Evolutionary conservation across 2,888 invertebrate genomes (phyloP), one percentile per base, ranked within the genome.

Genomic region (Zaprionus bogoriensis): DNA sequence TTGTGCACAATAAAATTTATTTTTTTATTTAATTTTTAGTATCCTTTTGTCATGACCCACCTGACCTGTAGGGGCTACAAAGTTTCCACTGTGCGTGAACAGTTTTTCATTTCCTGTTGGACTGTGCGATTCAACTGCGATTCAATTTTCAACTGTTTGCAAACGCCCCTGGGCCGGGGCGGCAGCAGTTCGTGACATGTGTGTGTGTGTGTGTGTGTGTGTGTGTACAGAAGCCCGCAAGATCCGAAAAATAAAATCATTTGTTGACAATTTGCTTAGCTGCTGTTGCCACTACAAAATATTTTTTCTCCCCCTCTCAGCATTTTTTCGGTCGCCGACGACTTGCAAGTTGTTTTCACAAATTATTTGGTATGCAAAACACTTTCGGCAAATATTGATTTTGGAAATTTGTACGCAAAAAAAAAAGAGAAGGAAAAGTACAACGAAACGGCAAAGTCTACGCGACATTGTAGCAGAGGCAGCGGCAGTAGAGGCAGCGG

Each of bases 331-430:
- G 27, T n/a, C n/a, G n/a, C n/a, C n/a, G n/a, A n/a, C 39, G 61
- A 47, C 67, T 74, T 74, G 62, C 76, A 78, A 81, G 76, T 81
- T 76, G 68, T 77, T 74, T 77, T 81, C 67, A 50, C 67, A 79
- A 84, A 84, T 82, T 84, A 87, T 88, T 87, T 87, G 74, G 76
- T 75, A 88, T 87, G 87, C 87, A 87, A 83, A 88, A 87, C 87
- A 87, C 88, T 88, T 87, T 88, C 87, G 83, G 81, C 83, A 87
- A 87, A 87, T 87, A 87, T 87, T 87, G 87, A 87, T 87, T 87
- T 83, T 80, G 83, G 74, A 87, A 87, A 87, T 87, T 87, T 88
- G 85, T 83, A 73, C 74, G 78, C 76, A 77, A 79, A 82, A 87
- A 67, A 77, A 70, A 68, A 64, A 50, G 51, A 52, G 59, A 28